These are phyloP conservation scores for Penaeus chinensis DNA, from an alignment of 1,140 invertebrate species.

Conservation along the genomic window DNA sequence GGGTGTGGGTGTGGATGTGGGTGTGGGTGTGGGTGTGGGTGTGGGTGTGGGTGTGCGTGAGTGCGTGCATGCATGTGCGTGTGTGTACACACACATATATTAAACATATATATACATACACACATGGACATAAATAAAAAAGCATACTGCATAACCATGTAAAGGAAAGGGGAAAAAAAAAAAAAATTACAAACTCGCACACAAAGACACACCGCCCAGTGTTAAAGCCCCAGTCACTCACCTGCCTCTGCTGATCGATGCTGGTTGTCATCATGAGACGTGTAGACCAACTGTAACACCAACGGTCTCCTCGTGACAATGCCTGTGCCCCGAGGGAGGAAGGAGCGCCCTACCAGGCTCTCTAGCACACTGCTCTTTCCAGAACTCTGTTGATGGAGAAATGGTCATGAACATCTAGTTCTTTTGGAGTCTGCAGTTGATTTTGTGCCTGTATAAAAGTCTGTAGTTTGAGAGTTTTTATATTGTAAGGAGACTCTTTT, in stretches of 20 bases:
- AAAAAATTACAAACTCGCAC: background rate
- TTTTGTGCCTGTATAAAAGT: no score
- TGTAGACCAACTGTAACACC: conserved; percentile 92
- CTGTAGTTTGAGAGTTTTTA: no score
- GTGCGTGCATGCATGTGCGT: no score
- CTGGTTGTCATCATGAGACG: conserved; percentile 88
- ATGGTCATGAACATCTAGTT: background rate
- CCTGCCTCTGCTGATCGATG: conserved; percentile 84
- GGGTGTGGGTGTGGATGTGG: no score
- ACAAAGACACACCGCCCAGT: background rate
- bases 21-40: no score
- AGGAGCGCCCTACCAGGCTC: conserved; percentile 96
- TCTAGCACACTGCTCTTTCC: conserved; percentile 99
- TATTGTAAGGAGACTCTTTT: no score
- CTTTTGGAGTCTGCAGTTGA: background rate
- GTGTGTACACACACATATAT: no score
- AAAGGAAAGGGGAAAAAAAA: background rate
- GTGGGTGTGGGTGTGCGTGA: no score
- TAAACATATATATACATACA: no score
- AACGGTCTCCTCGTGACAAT: conserved; percentile 97
- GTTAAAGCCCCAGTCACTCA: conserved; percentile 19
- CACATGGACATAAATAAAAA: no score
- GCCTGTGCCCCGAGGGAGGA: conserved; percentile 95
- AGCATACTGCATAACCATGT: no score
- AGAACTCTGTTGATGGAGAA: conserved; percentile 81